A percentile compares a stretch with the other conserved stretches of the same genome.
Evolutionary conservation across 2,888 invertebrate genomes (phyloP).

Genomic region (Deroplatys truncata): DNA sequence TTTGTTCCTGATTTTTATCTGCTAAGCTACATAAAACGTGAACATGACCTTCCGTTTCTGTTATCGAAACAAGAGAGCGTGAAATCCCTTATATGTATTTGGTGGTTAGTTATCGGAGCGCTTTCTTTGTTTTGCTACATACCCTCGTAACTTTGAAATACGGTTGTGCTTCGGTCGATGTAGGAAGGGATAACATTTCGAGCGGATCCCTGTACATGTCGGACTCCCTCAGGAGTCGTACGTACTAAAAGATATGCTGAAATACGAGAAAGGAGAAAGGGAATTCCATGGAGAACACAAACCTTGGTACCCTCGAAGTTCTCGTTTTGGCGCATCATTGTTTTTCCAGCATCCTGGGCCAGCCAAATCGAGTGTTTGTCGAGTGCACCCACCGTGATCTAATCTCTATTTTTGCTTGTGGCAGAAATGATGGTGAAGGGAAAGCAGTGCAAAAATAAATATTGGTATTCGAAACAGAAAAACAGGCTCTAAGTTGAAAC

Average conservation of each 20-base stretch:
- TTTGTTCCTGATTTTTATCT: background rate
- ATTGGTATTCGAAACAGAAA: background rate
- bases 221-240: background rate
- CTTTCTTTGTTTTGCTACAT: background rate
- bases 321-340: background rate
- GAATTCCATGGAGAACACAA: background rate
- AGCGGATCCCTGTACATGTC: background rate
- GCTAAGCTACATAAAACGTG: background rate
- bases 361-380: background rate
- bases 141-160: background rate
- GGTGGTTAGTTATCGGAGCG: background rate
- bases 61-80: background rate
- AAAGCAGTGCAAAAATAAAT: background rate
- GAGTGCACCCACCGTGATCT: background rate
- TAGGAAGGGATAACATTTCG: background rate
- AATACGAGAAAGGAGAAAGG: background rate
- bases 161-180: background rate
- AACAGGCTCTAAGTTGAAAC: background rate
- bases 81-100: background rate
- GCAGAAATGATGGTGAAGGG: background rate
- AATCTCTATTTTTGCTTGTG: background rate
- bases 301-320: background rate
- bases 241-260: background rate
- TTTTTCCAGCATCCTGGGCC: background rate
- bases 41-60: background rate